Evolutionary conservation across 1,140 invertebrate genomes (phyloP), one percentile per base, ranked within the genome.

Genomic region (Drosophila biarmipes): DNA sequence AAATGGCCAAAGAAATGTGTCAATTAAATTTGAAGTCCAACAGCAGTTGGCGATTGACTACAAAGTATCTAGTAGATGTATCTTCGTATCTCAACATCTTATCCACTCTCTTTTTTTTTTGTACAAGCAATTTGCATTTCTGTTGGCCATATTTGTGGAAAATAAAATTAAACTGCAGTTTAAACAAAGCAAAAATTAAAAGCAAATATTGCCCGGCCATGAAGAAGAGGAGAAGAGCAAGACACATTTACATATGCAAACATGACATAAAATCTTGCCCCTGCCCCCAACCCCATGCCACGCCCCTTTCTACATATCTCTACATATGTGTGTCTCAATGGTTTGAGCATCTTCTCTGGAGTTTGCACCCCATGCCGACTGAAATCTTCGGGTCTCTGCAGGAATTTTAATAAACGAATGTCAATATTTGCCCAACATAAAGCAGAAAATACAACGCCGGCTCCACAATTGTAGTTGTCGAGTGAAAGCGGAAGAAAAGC

Each of bases 341-440:
- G 24, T 24, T 37, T 67, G 61, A 66, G 59, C 59, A 49, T 62
- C 58, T 76, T 74, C 45, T 37, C 35, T 37, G 31, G 53, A 55
- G 40, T 68, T 43, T 46, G 34, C 15, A 40, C 63, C 63, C 49
- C 66, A 56, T 69, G 66, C 73, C 29, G 53, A 38, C 62, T 76
- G 37, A 42, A 15, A 15, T 55, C 56, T 57, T 66, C 43, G 45
- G 53, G 46, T 77, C 80, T 80, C 76, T 77, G 64, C 59, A 80
- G 85, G 80, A 89, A 90, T 89, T 89, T 90, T 90, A 89, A 89
- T 89, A 90, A 90, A 90, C 85, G 85, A 90, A 90, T 86, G 85
- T 90, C 86, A 90, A 90, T 90, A 90, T 90, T 90, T 84, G 86
- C 75, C 62, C 80, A 90, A 86, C 85, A 90, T 90, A 90, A 90